Evolutionary conservation across 2,797 vertebrate genomes (phyloP).

Genomic region (Phalloptychus januarius): DNA sequence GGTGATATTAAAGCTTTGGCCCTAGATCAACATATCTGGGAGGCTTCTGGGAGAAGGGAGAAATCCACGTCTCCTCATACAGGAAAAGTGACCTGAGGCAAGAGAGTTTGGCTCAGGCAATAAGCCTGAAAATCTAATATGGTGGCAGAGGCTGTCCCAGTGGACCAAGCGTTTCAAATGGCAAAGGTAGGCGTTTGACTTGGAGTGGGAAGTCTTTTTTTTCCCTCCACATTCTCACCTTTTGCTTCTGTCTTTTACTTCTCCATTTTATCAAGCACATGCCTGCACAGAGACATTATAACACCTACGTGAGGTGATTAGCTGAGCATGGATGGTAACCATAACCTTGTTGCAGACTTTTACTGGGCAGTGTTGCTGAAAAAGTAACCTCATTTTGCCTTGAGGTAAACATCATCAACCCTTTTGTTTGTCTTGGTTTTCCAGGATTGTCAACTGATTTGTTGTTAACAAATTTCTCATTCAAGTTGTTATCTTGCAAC

Average conservation of each 20-base stretch:
- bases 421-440: conserved; percentile 62
- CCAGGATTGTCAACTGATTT: conserved; percentile 30
- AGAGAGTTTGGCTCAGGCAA: conserved; percentile 68
- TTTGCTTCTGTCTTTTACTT: conserved; percentile 5
- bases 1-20: conserved; percentile 61
- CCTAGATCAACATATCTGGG: conserved; percentile 65
- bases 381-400: conserved; percentile 70
- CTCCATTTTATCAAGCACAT: conserved; percentile 25
- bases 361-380: conserved; percentile 66
- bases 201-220: conserved; percentile 1
- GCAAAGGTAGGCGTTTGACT: conserved; percentile 31
- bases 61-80: conserved; percentile 46
- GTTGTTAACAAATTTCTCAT: conserved; percentile 12
- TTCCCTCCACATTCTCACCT: conserved; percentile 18
- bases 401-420: conserved; percentile 71
- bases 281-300: conserved; percentile 11
- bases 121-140: conserved; percentile 78
- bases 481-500: background rate
- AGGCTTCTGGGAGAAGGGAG: conserved; percentile 45
- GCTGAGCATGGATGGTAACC: conserved; percentile 61
- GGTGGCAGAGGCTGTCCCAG: conserved; percentile 64
- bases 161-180: conserved; percentile 55
- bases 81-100: conserved; percentile 62
- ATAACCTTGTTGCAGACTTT: conserved; percentile 71
- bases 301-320: conserved; percentile 59